A percentile compares a stretch with the other conserved stretches of the same genome.
phyloP scores from a whole-genome alignment of 92 coral and sea anemone genomes.

The Parazoanthus darwini region DNA sequence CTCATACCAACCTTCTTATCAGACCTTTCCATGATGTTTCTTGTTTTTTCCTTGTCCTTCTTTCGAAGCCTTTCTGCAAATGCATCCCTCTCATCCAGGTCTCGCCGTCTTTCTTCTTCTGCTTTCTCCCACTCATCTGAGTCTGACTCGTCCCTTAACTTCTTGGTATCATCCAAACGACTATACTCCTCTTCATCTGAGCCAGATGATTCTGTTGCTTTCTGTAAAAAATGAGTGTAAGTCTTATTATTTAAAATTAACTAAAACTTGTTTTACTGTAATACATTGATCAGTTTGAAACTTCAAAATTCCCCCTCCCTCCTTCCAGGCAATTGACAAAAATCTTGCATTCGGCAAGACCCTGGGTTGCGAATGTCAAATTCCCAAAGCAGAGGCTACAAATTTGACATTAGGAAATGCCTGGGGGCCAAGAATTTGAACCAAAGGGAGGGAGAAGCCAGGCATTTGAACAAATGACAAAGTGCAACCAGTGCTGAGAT shows the following conservation, averaged over 20 bases:
- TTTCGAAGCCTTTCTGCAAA: slow-evolving; percentile 87
- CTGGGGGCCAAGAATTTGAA: no score
- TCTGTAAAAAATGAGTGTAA: neutral
- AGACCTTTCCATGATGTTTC: slow-evolving; percentile 88
- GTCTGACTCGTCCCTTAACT: slow-evolving; percentile 55
- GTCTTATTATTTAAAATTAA: neutral
- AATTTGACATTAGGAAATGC: no score
- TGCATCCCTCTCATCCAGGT: slow-evolving; percentile 93
- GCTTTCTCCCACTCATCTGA: slow-evolving; percentile 92
- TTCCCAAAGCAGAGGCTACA: no score
- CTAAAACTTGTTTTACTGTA: neutral
- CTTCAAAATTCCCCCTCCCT: no score
- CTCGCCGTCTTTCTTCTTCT: slow-evolving; percentile 75
- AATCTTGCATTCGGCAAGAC: no score
- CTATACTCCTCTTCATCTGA: slow-evolving; percentile 67
- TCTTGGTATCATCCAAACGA: slow-evolving; percentile 37
- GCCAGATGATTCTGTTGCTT: slow-evolving; percentile 64
- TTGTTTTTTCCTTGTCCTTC: slow-evolving; percentile 85
- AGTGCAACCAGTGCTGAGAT: no score
- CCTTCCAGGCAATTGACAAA: no score
- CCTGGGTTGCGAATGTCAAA: no score
- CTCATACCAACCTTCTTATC: slow-evolving; percentile 79
- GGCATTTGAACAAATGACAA: no score
- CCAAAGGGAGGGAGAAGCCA: no score
- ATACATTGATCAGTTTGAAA: no score